These are phyloP conservation scores for Hypotaenidia philippensis DNA, from an alignment of 2,797 vertebrate genomes.

Conservation along the genomic window DNA sequence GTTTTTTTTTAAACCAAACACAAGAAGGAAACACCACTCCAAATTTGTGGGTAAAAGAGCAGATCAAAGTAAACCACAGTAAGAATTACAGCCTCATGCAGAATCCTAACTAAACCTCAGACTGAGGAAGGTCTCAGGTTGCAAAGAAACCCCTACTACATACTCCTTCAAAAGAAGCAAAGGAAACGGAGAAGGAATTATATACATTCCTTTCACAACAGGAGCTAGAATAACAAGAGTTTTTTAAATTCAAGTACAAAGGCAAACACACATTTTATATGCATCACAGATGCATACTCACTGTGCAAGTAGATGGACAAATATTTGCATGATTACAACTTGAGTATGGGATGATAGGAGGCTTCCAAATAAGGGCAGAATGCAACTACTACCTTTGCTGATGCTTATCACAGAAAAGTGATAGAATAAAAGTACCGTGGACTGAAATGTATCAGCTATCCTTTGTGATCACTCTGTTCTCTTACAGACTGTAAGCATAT, in stretches of 20 bases:
- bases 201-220: not conserved
- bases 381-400: not conserved
- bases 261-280: not conserved
- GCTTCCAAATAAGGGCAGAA: not conserved
- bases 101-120: not conserved
- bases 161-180: not conserved
- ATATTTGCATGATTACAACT: not conserved
- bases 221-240: not conserved
- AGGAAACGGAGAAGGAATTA: not conserved
- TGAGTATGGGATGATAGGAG: not conserved
- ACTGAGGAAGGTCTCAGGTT: not conserved
- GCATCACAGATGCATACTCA: not conserved
- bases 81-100: not conserved
- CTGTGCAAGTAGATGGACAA: not conserved
- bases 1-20: not conserved
- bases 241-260: not conserved
- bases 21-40: not conserved
- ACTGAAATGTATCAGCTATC: not conserved
- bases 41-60: not conserved
- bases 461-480: not conserved
- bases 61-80: not conserved
- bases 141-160: not conserved
- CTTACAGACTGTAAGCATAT: not conserved
- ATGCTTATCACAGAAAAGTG: not conserved
- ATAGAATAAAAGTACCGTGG: not conserved